A percentile compares a stretch with the other conserved stretches of the same genome.
phyloP scores from a whole-genome alignment of 2,797 vertebrate species.

The Picus viridis region DNA sequence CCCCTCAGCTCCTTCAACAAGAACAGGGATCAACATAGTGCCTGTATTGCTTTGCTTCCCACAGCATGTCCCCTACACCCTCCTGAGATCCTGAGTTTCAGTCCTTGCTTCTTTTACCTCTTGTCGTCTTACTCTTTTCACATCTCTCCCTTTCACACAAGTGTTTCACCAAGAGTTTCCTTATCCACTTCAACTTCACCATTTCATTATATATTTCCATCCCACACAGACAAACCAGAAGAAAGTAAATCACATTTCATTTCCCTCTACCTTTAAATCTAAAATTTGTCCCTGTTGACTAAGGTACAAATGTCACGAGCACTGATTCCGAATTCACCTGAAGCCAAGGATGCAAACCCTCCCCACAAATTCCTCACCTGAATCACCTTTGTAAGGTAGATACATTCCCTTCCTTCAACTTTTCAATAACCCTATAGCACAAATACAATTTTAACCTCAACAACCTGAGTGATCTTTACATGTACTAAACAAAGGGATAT shows the following conservation, averaged over 20 bases:
- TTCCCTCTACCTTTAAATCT: not conserved
- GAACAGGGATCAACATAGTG: fast-evolving
- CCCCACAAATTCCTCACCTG: not conserved
- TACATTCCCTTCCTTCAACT: not conserved
- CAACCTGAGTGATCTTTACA: not conserved
- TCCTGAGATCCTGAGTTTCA: not conserved
- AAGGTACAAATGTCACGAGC: not conserved
- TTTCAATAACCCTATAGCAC: not conserved
- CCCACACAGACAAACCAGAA: not conserved
- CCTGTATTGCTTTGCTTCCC: not conserved
- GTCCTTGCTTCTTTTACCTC: not conserved
- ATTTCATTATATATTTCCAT: not conserved
- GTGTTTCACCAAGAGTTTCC: not conserved
- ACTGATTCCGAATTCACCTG: not conserved
- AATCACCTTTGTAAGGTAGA: not conserved
- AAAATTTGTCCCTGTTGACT: not conserved
- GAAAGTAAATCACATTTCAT: not conserved
- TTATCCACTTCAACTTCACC: not conserved
- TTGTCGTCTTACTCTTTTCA: not conserved
- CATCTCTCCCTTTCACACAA: not conserved
- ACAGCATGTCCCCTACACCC: not conserved
- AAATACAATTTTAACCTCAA: not conserved
- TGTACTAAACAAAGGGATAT: no score
- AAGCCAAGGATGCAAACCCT: not conserved
- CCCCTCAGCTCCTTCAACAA: not conserved